Percentiles rank a stretch among this genome's conserved stretches.
These are phyloP conservation scores for Hypena proboscidalis DNA, from an alignment of 2,888 invertebrate genomes.

Conservation along the genomic window DNA sequence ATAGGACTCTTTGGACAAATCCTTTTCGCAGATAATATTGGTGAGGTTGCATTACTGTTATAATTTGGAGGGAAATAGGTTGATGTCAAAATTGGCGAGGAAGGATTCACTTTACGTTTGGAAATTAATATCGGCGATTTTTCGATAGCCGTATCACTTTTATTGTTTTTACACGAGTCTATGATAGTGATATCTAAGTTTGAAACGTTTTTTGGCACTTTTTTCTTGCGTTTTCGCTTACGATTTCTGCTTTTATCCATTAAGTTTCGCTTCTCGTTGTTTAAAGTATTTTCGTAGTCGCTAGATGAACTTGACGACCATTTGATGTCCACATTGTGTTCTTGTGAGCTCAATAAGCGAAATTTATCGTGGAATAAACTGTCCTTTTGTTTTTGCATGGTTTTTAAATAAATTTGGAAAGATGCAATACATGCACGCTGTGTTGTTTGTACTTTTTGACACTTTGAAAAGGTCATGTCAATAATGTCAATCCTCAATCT, in stretches of 20 bases:
- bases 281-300: conserved; percentile 59
- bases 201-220: conserved; percentile 53
- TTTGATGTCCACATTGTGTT: conserved; percentile 63
- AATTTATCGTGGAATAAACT: conserved; percentile 67
- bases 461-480: too few species aligned
- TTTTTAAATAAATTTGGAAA: conserved; percentile 1
- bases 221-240: conserved; percentile 69
- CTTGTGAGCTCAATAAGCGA: conserved; percentile 65
- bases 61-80: conserved; percentile 26
- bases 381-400: conserved; percentile 60
- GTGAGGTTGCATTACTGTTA: conserved; percentile 40
- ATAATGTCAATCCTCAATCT: too few species aligned
- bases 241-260: conserved; percentile 35
- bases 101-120: conserved; percentile 16
- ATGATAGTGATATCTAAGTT: conserved; percentile 63
- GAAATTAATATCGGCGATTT: conserved; percentile 51
- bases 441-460: too few species aligned
- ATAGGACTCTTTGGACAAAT: conserved; percentile 59
- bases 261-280: conserved; percentile 32
- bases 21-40: conserved; percentile 44
- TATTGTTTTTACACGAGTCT: conserved; percentile 42
- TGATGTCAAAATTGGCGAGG: conserved; percentile 50
- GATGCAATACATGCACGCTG: too few species aligned
- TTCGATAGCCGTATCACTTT: conserved; percentile 16
- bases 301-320: conserved; percentile 75